Conservation (phyloP, 2,113 vertebrate genomes). For the Origma solitaria region DNA sequence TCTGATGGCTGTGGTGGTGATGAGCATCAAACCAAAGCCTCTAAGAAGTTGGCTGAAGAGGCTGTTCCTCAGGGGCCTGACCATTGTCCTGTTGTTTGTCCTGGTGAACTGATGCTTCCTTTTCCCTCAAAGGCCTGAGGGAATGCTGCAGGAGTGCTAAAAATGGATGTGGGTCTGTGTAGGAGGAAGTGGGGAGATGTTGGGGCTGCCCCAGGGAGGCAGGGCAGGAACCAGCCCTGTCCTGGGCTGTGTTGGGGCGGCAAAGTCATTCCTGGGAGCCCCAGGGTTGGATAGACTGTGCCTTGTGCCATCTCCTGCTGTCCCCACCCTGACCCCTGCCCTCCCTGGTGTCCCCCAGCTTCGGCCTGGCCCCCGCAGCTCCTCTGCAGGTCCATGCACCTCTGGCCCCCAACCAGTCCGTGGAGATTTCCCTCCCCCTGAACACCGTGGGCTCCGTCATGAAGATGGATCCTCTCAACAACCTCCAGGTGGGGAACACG, state of each 20-base stretch:
- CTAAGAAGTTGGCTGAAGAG: conserved; percentile 82
- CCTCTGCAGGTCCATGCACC: conserved; percentile 92
- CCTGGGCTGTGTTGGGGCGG: background rate
- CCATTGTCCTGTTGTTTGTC: rapidly evolving
- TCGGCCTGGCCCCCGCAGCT: conserved; percentile 91
- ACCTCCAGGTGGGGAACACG: conserved; percentile 81
- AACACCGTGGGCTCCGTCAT: conserved; percentile 91
- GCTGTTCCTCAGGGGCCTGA: background rate
- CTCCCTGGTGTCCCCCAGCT: conserved; percentile 71
- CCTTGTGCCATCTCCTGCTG: background rate
- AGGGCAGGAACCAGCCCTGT: background rate
- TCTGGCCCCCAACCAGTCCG: conserved; percentile 90
- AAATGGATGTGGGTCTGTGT: background rate
- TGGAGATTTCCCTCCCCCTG: conserved; percentile 89
- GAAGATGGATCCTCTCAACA: conserved; percentile 99
- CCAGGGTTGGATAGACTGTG: rapidly evolving
- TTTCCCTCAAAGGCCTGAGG: background rate
- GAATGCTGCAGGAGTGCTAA: background rate
- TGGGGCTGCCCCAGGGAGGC: background rate
- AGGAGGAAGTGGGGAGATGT: background rate
- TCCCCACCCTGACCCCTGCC: background rate
- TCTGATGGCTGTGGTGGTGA: conserved; percentile 66
- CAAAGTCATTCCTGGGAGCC: background rate
- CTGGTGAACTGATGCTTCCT: background rate
- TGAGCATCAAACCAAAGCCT: conserved; percentile 65